phyloP scores from a whole-genome alignment of 2,797 vertebrate genomes.

The Anguilla pacifica region DNA sequence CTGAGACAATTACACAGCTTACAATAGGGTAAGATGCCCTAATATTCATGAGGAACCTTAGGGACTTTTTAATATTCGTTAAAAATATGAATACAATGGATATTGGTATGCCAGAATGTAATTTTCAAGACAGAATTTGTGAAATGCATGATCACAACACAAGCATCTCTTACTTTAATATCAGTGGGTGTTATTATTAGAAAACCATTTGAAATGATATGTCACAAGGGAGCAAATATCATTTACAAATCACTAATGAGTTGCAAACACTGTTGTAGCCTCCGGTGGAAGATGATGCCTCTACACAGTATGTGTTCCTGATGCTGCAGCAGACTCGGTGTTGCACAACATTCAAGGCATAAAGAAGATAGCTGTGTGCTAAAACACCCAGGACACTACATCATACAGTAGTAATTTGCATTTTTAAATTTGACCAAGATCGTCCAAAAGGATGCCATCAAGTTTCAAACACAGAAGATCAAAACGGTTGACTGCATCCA shows the following conservation, averaged over 20 bases:
- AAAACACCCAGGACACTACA: neutral
- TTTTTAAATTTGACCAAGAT: constrained; percentile 54
- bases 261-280: constrained; percentile 94
- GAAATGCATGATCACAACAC: constrained; percentile 87
- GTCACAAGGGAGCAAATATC: constrained; percentile 99
- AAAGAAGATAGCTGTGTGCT: neutral
- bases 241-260: constrained; percentile 99
- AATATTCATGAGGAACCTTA: constrained; percentile 83
- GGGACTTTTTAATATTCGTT: constrained; percentile 82
- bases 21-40: constrained; percentile 80
- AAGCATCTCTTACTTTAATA: constrained; percentile 93
- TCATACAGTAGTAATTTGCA: neutral
- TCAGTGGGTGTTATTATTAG: constrained; percentile 96
- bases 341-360: neutral
- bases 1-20: constrained; percentile 82
- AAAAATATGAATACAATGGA: constrained; percentile 84
- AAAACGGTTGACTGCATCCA: neutral
- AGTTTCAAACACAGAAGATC: constrained; percentile 41
- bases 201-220: constrained; percentile 97
- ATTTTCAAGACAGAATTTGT: constrained; percentile 80
- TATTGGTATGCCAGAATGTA: constrained; percentile 82
- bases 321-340: neutral
- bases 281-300: constrained; percentile 82
- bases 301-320: constrained; percentile 75
- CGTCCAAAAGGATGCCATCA: constrained; percentile 71